These are phyloP conservation scores for Colius striatus DNA, from an alignment of 2,113 vertebrate genomes.

Conservation along the genomic window DNA sequence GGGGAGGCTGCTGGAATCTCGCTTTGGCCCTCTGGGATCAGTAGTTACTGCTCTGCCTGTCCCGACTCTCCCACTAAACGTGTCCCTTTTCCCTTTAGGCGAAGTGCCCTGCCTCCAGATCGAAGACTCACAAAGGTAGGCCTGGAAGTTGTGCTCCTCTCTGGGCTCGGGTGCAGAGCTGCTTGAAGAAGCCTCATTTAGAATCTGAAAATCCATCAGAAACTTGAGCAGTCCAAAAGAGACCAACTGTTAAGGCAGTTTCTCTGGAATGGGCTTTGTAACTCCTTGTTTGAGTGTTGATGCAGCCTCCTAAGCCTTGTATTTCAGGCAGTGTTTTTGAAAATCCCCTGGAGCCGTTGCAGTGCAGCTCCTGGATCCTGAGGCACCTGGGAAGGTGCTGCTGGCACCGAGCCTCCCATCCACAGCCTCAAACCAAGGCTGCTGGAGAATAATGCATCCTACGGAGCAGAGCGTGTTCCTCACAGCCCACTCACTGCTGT, in stretches of 20 bases:
- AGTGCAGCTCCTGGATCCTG: background rate
- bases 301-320: background rate
- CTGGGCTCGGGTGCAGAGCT: background rate
- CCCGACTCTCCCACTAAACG: slow-evolving; percentile 12
- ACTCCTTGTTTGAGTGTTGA: background rate
- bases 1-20: background rate
- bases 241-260: background rate
- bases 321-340: background rate
- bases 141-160: background rate
- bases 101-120: background rate
- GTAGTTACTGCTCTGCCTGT: background rate
- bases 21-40: background rate
- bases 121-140: slow-evolving; percentile 70
- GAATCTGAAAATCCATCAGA: background rate
- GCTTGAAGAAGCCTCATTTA: background rate
- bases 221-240: background rate
- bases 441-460: slow-evolving; percentile 29
- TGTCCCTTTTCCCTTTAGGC: slow-evolving; percentile 37
- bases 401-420: background rate
- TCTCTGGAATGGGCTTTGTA: background rate
- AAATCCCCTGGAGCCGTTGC: background rate
- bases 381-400: background rate
- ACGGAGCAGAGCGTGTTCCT: slow-evolving; percentile 42
- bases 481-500: slow-evolving; percentile 60
- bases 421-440: background rate